Evolutionary conservation across 2,797 vertebrate species (phyloP).

Genomic region (Coranthus polyacanthus): DNA sequence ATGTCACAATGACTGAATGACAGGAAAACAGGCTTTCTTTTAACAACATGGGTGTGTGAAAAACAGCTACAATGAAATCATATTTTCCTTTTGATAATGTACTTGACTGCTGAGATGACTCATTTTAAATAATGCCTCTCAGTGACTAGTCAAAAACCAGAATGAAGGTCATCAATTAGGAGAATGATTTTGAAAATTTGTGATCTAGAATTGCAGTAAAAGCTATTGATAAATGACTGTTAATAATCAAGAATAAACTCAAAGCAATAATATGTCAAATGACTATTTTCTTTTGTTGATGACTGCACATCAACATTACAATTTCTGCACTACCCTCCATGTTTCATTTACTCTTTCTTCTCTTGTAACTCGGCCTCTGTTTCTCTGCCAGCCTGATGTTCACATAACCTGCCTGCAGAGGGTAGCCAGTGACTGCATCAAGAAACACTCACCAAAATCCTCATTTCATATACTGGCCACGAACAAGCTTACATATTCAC

Average conservation of each 20-base stretch:
- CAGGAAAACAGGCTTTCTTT: conserved; percentile 53
- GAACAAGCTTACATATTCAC: conserved; percentile 38
- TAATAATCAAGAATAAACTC: conserved; percentile 52
- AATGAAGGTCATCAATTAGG: conserved; percentile 65
- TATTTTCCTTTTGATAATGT: conserved; percentile 65
- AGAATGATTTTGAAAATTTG: conserved; percentile 61
- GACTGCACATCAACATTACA: conserved; percentile 34
- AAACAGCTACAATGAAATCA: conserved; percentile 60
- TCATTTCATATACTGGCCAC: conserved; percentile 33
- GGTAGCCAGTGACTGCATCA: conserved; percentile 79
- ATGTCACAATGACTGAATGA: conserved; percentile 46
- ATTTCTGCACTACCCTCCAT: conserved; percentile 1
- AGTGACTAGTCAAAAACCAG: conserved; percentile 66
- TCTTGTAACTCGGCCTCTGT: conserved; percentile 11
- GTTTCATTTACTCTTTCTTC: conserved; percentile 7
- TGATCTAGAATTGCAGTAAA: conserved; percentile 31
- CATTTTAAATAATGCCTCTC: conserved; percentile 73
- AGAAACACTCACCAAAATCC: conserved; percentile 25
- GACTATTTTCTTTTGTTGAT: conserved; percentile 19
- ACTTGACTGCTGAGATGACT: conserved; percentile 56
- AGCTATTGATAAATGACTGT: conserved; percentile 40
- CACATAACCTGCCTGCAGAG: conserved; percentile 75
- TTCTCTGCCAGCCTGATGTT: conserved; percentile 47
- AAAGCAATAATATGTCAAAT: conserved; percentile 34
- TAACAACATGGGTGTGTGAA: conserved; percentile 56